Conservation (phyloP, 2,797 vertebrate genomes). For the Phoxinus dragarum region DNA sequence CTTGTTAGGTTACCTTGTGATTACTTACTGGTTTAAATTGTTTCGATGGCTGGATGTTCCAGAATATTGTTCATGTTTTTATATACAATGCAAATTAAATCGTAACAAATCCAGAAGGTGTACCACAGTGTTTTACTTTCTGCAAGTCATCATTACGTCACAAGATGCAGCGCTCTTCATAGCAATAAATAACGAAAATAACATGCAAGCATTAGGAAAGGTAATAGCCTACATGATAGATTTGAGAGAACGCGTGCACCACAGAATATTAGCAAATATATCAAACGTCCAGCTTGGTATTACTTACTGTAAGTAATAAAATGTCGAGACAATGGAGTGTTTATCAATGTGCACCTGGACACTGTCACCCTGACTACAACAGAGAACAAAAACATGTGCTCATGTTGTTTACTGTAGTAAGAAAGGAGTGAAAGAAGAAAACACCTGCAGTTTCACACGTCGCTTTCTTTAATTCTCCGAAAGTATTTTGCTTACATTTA, state of each 20-base stretch:
- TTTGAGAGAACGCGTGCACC: background rate
- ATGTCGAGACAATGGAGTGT: background rate
- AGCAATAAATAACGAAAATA: background rate
- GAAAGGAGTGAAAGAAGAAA: background rate
- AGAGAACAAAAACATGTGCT: background rate
- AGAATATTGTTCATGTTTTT: background rate
- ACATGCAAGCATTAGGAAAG: too few relatives aligned
- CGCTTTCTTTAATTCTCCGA: background rate
- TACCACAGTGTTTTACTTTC: background rate
- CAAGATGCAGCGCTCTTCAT: background rate
- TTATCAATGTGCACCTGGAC: slow-evolving; percentile 7
- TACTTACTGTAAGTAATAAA: background rate
- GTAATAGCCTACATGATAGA: background rate
- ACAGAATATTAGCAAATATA: background rate
- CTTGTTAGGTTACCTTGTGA: background rate
- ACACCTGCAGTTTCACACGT: background rate
- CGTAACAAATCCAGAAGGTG: background rate
- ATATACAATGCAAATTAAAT: background rate
- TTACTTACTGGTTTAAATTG: background rate
- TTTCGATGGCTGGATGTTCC: background rate
- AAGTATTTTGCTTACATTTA: background rate
- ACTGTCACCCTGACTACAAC: slow-evolving; percentile 24
- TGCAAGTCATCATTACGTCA: slow-evolving; percentile 55
- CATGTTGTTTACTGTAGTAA: background rate
- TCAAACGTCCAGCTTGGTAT: background rate